These are phyloP conservation scores for Acropternis orthonyx DNA, from an alignment of 2,797 vertebrate species.

Conservation along the genomic window DNA sequence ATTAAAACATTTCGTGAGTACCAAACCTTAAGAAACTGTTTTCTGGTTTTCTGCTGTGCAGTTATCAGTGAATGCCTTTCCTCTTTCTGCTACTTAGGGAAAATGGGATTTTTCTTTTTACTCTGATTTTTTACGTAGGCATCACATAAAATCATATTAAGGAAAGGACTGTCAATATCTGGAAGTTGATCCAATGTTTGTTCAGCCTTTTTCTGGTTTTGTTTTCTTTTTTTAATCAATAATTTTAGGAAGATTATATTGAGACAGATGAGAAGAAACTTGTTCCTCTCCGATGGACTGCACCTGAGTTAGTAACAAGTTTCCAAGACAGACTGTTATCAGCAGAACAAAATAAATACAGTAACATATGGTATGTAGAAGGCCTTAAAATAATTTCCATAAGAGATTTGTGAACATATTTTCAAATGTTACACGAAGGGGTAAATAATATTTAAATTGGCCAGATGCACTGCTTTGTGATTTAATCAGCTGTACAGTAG, in stretches of 20 bases:
- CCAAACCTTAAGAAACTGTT: not conserved
- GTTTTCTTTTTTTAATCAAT: not conserved
- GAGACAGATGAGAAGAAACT: constrained; percentile 91
- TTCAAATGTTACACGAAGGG: not conserved
- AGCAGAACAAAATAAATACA: constrained; percentile 90
- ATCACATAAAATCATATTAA: not conserved
- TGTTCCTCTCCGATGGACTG: constrained; percentile 92
- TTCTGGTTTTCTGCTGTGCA: not conserved
- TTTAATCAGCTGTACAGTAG: not conserved
- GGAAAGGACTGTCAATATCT: not conserved
- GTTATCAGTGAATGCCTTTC: not conserved
- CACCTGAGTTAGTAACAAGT: constrained; percentile 92
- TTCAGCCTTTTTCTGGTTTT: not conserved
- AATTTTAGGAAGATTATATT: constrained; percentile 92
- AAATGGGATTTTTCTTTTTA: not conserved
- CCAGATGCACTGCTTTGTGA: not conserved
- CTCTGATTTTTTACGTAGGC: not conserved
- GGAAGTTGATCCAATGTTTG: not conserved
- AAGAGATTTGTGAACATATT: not conserved
- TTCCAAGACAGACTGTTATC: constrained; percentile 91
- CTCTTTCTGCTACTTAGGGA: not conserved
- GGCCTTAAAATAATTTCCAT: not conserved
- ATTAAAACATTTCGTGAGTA: not conserved
- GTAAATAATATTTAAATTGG: not conserved
- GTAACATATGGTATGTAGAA: constrained; percentile 92